Evolutionary conservation across 2,888 invertebrate genomes (phyloP).

Genomic region (Myopa testacea): DNA sequence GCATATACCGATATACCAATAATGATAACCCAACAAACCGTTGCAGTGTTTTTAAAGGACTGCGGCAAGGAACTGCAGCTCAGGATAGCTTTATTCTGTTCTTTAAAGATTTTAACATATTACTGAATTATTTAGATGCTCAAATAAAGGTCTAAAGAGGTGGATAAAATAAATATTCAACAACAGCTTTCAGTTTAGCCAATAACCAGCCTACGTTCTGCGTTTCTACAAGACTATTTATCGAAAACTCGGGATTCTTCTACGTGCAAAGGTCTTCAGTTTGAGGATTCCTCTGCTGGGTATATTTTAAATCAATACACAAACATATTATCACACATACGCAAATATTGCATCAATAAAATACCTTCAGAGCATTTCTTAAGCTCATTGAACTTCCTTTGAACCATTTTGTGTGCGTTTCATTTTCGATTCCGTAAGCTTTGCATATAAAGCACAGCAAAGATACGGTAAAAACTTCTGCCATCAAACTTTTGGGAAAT

Average conservation of each 20-base stretch:
- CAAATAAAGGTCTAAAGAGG: too few relatives aligned
- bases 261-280: too few relatives aligned
- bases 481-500: constrained; percentile 17
- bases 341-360: background rate
- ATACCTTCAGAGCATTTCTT: background rate
- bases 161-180: too few relatives aligned
- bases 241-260: too few relatives aligned
- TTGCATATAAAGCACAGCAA: background rate
- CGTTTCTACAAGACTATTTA: too few relatives aligned
- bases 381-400: background rate
- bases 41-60: background rate
- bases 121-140: too few relatives aligned
- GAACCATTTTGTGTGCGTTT: background rate
- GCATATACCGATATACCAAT: background rate
- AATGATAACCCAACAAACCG: background rate
- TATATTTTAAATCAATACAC: background rate
- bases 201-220: too few relatives aligned
- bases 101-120: too few relatives aligned
- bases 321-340: background rate
- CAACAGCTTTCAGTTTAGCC: too few relatives aligned
- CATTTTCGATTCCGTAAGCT: background rate
- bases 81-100: too few relatives aligned
- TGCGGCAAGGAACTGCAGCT: too few relatives aligned
- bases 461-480: background rate
- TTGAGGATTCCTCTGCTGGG: background rate